Evolutionary conservation across 1,140 invertebrate species (phyloP).

Genomic region (Thaumetopoea pityocampa): DNA sequence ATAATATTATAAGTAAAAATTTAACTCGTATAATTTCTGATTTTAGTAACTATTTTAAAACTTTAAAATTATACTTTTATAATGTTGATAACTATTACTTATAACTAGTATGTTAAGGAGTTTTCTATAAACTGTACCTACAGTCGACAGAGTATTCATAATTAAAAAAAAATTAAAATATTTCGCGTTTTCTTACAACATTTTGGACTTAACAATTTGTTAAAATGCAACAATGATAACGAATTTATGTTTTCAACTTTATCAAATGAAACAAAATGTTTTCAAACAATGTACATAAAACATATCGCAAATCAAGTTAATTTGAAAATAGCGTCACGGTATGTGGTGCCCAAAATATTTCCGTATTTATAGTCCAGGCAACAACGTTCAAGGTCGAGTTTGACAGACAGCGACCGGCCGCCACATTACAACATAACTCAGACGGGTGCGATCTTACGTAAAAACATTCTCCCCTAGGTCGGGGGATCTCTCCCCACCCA

Average conservation of each 20-base stretch:
- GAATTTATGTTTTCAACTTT: neutral
- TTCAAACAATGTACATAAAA: slow-evolving; percentile 21
- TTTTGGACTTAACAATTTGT: slow-evolving; percentile 15
- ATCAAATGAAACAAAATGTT: slow-evolving; percentile 16
- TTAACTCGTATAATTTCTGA: too few species aligned
- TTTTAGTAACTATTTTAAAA: too few species aligned
- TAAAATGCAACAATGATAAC: slow-evolving; percentile 7
- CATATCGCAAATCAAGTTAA: slow-evolving; percentile 29
- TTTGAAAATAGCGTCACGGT: slow-evolving; percentile 28
- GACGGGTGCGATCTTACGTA: slow-evolving; percentile 50
- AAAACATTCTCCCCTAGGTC: slow-evolving; percentile 36
- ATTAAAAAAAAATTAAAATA: neutral
- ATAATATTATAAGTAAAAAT: too few species aligned
- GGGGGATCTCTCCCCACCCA: slow-evolving; percentile 23
- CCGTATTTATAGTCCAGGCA: slow-evolving; percentile 65
- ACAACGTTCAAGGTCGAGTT: slow-evolving; percentile 61
- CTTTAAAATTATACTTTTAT: too few species aligned
- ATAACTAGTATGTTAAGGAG: too few species aligned
- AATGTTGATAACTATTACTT: too few species aligned
- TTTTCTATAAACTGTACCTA: too few species aligned
- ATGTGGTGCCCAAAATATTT: slow-evolving; percentile 60
- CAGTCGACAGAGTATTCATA: too few species aligned
- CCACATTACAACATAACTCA: slow-evolving; percentile 45
- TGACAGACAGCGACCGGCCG: slow-evolving; percentile 50
- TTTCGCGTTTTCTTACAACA: slow-evolving; percentile 16